A percentile compares a stretch with the other conserved stretches of the same genome.
These are phyloP conservation scores for Polypterus bichir DNA, from an alignment of 2,113 vertebrate species.

Conservation along the genomic window DNA sequence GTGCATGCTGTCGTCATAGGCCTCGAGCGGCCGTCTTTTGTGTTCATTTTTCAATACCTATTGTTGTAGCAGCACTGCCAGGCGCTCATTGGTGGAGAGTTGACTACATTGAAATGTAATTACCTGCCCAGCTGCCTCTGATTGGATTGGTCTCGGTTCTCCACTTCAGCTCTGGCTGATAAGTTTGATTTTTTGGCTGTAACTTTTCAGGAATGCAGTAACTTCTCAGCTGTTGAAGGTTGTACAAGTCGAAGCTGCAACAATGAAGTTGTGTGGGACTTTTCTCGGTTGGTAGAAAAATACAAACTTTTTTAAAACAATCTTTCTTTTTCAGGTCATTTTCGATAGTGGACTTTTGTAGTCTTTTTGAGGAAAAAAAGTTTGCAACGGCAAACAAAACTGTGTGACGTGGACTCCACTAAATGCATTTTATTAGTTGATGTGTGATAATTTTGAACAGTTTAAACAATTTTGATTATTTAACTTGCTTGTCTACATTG, in stretches of 20 bases:
- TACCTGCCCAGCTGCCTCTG: constrained; percentile 26
- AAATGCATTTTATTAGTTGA: constrained; percentile 12
- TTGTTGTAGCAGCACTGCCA: constrained; percentile 37
- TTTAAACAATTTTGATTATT: too few relatives aligned
- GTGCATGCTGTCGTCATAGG: constrained; percentile 17
- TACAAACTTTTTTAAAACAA: constrained; percentile 8
- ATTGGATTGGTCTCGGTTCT: constrained; percentile 49
- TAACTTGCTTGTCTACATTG: too few relatives aligned
- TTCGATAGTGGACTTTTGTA: neutral
- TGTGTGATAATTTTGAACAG: neutral
- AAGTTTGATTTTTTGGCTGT: constrained; percentile 62
- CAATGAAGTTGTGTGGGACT: constrained; percentile 77
- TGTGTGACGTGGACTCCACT: constrained; percentile 9
- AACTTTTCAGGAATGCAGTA: constrained; percentile 56
- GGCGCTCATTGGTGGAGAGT: constrained; percentile 50
- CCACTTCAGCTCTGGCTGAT: constrained; percentile 25
- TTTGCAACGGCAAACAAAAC: neutral
- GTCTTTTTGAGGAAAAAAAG: constrained; percentile 1
- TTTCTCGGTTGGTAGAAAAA: constrained; percentile 74
- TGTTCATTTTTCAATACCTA: constrained; percentile 34
- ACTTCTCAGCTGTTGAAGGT: constrained; percentile 31
- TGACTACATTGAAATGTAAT: constrained; percentile 35
- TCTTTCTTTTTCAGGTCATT: neutral
- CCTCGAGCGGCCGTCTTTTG: constrained; percentile 50
- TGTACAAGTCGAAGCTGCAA: constrained; percentile 34